Evolutionary conservation across 2,113 vertebrate species (phyloP).

Genomic region (Balaenoptera acutorostrata): DNA sequence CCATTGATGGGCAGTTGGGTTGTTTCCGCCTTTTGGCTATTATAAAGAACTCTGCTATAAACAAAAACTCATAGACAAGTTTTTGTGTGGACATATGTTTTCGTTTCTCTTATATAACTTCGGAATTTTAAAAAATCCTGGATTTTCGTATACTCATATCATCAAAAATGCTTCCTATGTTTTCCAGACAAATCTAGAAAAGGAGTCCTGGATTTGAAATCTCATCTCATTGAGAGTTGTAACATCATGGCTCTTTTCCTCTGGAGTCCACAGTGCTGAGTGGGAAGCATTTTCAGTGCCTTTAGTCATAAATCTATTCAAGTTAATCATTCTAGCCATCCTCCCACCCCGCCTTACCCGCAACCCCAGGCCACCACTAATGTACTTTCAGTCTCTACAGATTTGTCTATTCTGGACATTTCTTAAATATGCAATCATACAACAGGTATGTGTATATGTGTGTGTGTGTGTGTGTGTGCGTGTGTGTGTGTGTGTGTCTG

Average conservation of each 20-base stretch:
- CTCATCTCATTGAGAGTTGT: neutral
- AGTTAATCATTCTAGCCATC: too few species aligned
- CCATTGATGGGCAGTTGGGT: rapidly evolving
- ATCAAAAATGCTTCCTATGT: neutral
- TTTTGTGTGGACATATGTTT: neutral
- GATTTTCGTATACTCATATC: neutral
- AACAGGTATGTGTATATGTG: rapidly evolving
- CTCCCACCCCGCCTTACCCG: rapidly evolving
- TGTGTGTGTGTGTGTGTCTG: neutral
- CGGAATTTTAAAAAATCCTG: neutral
- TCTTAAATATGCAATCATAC: rapidly evolving
- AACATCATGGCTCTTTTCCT: rapidly evolving
- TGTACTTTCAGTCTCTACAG: neutral
- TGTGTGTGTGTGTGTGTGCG: rapidly evolving
- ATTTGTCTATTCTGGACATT: neutral
- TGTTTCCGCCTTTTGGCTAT: too few species aligned
- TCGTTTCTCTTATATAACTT: neutral
- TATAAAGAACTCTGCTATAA: too few species aligned
- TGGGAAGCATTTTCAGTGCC: rapidly evolving
- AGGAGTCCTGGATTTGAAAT: neutral
- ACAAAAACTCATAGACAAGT: neutral
- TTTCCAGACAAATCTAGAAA: neutral
- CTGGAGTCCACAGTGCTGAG: neutral
- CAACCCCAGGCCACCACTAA: neutral
- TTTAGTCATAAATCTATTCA: neutral